Percentiles rank a stretch among this genome's conserved stretches.
phyloP scores from a whole-genome alignment of 2,888 invertebrate species.

The Lydus trimaculatus region DNA sequence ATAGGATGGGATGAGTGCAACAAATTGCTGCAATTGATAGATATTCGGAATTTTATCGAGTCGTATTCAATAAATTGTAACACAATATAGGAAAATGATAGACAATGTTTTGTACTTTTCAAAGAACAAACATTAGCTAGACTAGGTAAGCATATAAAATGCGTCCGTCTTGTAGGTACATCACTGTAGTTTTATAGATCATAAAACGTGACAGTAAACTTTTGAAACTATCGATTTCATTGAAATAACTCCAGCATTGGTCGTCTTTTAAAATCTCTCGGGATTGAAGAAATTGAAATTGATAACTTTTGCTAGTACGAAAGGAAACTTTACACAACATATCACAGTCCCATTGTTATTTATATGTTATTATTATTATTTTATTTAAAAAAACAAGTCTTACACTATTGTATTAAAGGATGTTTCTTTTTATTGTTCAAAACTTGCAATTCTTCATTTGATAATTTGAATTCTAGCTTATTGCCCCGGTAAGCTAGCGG shows the following conservation, averaged over 20 bases:
- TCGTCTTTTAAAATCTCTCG: constrained; percentile 31
- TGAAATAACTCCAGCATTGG: constrained; percentile 34
- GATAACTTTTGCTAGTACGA: constrained; percentile 37
- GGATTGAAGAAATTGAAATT: constrained; percentile 45
- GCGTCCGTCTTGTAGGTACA: constrained; percentile 44
- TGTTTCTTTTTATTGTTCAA: constrained; percentile 15
- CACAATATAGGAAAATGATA: constrained; percentile 16
- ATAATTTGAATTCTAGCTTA: constrained; percentile 52
- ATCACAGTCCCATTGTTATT: constrained; percentile 15
- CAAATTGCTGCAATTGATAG: not conserved
- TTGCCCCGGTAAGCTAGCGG: constrained; percentile 60
- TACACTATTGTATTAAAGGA: too few relatives aligned
- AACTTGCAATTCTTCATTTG: constrained; percentile 29
- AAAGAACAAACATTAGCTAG: constrained; percentile 34
- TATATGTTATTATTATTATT: constrained; percentile 22
- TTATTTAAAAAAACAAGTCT: not conserved
- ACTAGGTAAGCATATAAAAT: constrained; percentile 51
- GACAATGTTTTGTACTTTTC: constrained; percentile 29
- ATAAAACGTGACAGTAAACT: constrained; percentile 54
- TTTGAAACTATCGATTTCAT: constrained; percentile 55
- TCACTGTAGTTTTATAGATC: constrained; percentile 53
- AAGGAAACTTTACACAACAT: constrained; percentile 28
- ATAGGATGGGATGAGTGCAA: too few relatives aligned
- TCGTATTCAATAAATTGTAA: not conserved
- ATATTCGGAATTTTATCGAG: not conserved